Percentiles rank a stretch among this genome's conserved stretches.
Conservation (phyloP, 2,888 invertebrate species). For the Lasioglossum morio region DNA sequence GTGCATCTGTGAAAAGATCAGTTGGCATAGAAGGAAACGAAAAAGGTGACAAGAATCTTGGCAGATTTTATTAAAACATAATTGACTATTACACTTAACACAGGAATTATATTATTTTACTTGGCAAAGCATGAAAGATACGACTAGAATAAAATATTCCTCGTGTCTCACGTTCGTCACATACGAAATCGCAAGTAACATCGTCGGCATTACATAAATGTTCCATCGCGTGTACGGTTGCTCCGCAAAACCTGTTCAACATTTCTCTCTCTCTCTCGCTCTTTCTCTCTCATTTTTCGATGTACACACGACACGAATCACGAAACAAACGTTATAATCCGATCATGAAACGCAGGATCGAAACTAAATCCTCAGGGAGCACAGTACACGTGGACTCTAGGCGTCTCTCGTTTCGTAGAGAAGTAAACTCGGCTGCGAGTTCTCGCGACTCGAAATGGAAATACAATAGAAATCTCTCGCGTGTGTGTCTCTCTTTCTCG, state of each 20-base stretch:
- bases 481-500: constrained; percentile 30
- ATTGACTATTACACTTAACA: constrained; percentile 80
- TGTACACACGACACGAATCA: constrained; percentile 28
- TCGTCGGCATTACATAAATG: constrained; percentile 57
- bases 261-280: not conserved
- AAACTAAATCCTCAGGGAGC: constrained; percentile 39
- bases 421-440: constrained; percentile 38
- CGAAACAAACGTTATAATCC: constrained; percentile 24
- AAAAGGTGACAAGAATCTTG: constrained; percentile 70
- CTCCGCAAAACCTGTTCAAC: constrained; percentile 36
- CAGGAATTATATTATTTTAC: constrained; percentile 78
- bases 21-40: not conserved
- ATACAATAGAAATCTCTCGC: constrained; percentile 60
- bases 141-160: constrained; percentile 76
- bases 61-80: constrained; percentile 80
- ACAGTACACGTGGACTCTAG: constrained; percentile 51
- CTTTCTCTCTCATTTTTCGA: not conserved
- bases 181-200: constrained; percentile 63
- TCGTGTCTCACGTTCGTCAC: constrained; percentile 59
- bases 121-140: constrained; percentile 78
- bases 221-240: constrained; percentile 45
- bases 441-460: constrained; percentile 46
- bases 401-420: constrained; percentile 45
- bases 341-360: constrained; percentile 34
- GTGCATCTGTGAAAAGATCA: not conserved